phyloP scores from a whole-genome alignment of 2,113 vertebrate genomes.

The Microtus ochrogaster region DNA sequence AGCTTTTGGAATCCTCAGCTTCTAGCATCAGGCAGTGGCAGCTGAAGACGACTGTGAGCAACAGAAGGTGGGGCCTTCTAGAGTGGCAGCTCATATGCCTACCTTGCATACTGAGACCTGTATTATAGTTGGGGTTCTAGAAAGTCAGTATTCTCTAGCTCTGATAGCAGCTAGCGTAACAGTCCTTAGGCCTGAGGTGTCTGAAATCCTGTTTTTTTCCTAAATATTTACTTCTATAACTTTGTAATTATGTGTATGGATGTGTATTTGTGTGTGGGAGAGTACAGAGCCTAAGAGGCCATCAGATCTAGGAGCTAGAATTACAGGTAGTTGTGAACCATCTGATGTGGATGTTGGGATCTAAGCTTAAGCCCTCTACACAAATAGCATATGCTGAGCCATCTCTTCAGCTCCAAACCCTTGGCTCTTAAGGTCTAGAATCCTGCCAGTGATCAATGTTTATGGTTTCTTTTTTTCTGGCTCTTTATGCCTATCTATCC shows the following conservation, averaged over 20 bases:
- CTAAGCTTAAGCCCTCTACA: not conserved
- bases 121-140: not conserved
- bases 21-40: not conserved
- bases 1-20: not conserved
- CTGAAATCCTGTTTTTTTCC: not conserved
- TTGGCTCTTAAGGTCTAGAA: not conserved
- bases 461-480: not conserved
- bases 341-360: not conserved
- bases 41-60: not conserved
- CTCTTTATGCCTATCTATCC: not conserved
- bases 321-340: not conserved
- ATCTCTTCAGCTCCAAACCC: not conserved
- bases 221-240: not conserved
- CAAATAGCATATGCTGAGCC: not conserved
- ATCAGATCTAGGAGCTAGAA: not conserved
- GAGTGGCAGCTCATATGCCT: not conserved
- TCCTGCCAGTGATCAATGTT: not conserved
- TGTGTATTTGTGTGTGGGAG: not conserved
- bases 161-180: not conserved
- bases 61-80: not conserved
- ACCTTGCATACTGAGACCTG: not conserved
- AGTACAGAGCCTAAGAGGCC: no score
- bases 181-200: not conserved
- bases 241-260: not conserved
- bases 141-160: not conserved